Evolutionary conservation across 2,113 vertebrate genomes (phyloP).

Genomic region (Sterrhoptilus dennistouni): DNA sequence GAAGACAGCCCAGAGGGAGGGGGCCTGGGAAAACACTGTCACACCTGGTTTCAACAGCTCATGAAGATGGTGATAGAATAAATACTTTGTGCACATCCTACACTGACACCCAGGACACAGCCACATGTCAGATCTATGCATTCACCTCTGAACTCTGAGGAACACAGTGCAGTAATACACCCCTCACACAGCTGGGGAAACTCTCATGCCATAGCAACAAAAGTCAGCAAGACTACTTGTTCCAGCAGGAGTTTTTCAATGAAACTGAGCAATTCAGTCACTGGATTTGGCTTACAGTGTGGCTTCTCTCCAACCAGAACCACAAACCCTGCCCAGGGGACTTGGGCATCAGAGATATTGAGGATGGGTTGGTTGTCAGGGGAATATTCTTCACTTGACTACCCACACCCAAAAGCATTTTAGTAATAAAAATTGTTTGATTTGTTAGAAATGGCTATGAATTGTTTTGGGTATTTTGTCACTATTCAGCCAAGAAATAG

Average conservation of each 20-base stretch:
- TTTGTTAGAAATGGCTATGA: neutral
- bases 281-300: accelerated
- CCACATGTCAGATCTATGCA: neutral
- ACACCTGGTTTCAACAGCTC: too few relatives aligned
- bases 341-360: accelerated
- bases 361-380: neutral
- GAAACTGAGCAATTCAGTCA: neutral
- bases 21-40: too few relatives aligned
- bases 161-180: neutral
- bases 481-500: neutral
- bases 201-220: neutral
- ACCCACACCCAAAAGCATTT: neutral
- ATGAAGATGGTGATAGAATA: too few relatives aligned
- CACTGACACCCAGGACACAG: too few relatives aligned
- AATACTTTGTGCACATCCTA: too few relatives aligned
- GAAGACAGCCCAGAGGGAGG: too few relatives aligned
- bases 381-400: neutral
- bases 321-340: neutral
- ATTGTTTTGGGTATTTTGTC: neutral
- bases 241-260: neutral
- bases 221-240: neutral
- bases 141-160: neutral
- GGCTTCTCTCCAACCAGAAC: neutral
- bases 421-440: neutral
- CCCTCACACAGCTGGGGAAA: neutral